Conservation (phyloP, 2,113 vertebrate genomes). For the Rhea americana region DNA sequence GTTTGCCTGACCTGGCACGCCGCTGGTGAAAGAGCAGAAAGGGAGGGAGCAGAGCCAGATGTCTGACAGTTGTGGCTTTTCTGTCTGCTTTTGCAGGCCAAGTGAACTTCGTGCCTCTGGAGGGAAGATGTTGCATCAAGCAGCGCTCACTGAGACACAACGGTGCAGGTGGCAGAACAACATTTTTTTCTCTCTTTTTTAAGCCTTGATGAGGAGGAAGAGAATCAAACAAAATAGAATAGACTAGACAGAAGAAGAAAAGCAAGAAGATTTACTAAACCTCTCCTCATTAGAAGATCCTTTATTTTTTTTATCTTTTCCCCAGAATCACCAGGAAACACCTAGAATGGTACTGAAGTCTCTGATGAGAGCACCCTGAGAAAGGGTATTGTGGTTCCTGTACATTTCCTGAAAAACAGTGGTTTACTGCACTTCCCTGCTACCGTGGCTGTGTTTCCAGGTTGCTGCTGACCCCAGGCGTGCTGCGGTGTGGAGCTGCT, state of each 20-base stretch:
- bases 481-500: not conserved
- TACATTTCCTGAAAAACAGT: not conserved
- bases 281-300: not conserved
- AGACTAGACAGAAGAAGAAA: not conserved
- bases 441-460: not conserved
- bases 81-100: not conserved
- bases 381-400: too few species aligned
- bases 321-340: not conserved
- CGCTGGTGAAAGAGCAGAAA: not conserved
- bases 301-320: not conserved
- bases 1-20: too few species aligned
- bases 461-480: not conserved
- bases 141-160: not conserved
- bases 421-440: not conserved
- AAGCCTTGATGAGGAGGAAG: not conserved
- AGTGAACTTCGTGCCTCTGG: not conserved
- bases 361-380: not conserved
- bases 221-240: not conserved
- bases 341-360: not conserved
- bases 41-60: not conserved
- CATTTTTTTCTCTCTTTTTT: not conserved
- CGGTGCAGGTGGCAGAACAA: not conserved
- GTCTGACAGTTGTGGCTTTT: not conserved
- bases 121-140: not conserved
- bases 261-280: not conserved